phyloP scores from a whole-genome alignment of 2,113 vertebrate genomes.

The Channa argus region DNA sequence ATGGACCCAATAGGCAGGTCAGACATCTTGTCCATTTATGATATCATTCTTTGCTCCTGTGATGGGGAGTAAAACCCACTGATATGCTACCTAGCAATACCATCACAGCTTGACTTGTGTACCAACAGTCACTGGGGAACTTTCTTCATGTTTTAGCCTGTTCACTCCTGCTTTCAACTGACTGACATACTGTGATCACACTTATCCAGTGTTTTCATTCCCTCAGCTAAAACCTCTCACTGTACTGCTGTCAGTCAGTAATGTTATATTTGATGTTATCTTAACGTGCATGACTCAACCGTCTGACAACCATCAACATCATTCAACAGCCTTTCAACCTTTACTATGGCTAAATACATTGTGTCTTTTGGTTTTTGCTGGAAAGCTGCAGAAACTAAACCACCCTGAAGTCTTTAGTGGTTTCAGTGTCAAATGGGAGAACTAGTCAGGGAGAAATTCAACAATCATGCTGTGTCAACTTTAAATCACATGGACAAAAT shows the following conservation, averaged over 20 bases:
- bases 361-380: constrained; percentile 37
- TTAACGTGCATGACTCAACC: constrained; percentile 51
- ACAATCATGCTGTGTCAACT: constrained; percentile 9
- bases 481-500: constrained; percentile 36
- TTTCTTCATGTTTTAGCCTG: no score
- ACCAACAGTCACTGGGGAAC: no score
- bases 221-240: no score
- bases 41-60: no score
- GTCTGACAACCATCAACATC: constrained; percentile 46
- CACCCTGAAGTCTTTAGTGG: neutral
- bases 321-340: constrained; percentile 30
- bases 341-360: constrained; percentile 48
- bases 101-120: no score
- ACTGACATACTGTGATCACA: no score
- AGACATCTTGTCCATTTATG: no score
- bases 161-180: no score
- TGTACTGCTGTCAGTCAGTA: constrained; percentile 11
- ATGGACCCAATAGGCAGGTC: no score
- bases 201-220: no score
- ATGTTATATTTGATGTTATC: constrained; percentile 54
- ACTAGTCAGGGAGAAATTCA: neutral
- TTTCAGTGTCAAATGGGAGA: constrained; percentile 17
- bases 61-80: no score
- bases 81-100: no score
- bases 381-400: constrained; percentile 16